Conservation (phyloP, 2,888 invertebrate genomes). For the Choreutis nemorana region DNA sequence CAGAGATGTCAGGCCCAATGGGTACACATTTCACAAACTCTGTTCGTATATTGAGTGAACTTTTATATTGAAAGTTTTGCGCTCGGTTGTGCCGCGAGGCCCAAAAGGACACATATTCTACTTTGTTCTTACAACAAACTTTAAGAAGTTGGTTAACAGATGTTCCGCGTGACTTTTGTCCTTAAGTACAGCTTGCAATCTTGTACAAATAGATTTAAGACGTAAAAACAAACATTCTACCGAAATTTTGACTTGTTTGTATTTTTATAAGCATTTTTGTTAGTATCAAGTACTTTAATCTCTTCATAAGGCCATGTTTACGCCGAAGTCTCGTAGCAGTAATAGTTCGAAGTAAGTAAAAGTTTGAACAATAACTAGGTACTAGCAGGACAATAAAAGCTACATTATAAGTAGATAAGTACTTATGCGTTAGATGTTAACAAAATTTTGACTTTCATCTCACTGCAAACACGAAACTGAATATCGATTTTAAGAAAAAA, state of each 20-base stretch:
- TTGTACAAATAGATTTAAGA: slow-evolving; percentile 21
- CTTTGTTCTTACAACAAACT: slow-evolving; percentile 48
- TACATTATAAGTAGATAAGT: no score
- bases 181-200: slow-evolving; percentile 23
- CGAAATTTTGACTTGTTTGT: no score
- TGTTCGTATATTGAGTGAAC: slow-evolving; percentile 28
- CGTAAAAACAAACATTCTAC: no score
- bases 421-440: background rate
- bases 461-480: slow-evolving; percentile 6
- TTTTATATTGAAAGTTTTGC: slow-evolving; percentile 40
- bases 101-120: slow-evolving; percentile 44
- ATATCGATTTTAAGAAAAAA: slow-evolving; percentile 10
- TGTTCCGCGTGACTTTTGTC: slow-evolving; percentile 47
- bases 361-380: no score
- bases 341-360: no score
- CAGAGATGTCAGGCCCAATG: no score
- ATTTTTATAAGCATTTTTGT: slow-evolving; percentile 1
- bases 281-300: no score
- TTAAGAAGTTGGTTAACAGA: slow-evolving; percentile 53
- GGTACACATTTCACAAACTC: background rate
- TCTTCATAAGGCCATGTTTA: no score
- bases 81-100: slow-evolving; percentile 18
- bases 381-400: no score
- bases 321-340: no score
- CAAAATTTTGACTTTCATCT: slow-evolving; percentile 2